Percentiles rank a stretch among this genome's conserved stretches.
Conservation (phyloP, 1,140 invertebrate species). For the Trissolcus basalis region DNA sequence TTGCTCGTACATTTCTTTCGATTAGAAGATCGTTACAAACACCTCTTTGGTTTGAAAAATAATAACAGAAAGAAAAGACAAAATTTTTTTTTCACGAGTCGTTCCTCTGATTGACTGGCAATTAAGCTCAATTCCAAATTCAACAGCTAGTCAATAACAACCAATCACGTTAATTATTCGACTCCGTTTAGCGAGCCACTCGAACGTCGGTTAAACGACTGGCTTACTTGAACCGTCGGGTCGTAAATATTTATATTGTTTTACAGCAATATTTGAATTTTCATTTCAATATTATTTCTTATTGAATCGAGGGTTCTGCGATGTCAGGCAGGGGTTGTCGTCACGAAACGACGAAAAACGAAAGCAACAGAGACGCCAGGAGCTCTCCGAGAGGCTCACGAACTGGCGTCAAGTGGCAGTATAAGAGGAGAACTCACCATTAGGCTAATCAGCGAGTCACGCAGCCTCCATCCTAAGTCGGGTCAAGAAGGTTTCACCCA, state of each 20-base stretch:
- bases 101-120: not conserved
- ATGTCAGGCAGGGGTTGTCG: slow-evolving; percentile 42
- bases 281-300: slow-evolving; percentile 65
- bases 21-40: slow-evolving; percentile 14
- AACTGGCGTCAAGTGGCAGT: slow-evolving; percentile 73
- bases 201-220: slow-evolving; percentile 9
- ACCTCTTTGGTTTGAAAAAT: slow-evolving; percentile 5
- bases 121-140: not conserved
- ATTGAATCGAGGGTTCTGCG: slow-evolving; percentile 64
- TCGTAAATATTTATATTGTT: slow-evolving; percentile 67
- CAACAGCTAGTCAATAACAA: slow-evolving; percentile 23
- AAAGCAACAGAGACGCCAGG: slow-evolving; percentile 32
- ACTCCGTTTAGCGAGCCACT: slow-evolving; percentile 3
- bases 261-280: slow-evolving; percentile 63
- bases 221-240: slow-evolving; percentile 8
- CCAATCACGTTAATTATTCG: slow-evolving; percentile 28
- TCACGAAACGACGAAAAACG: slow-evolving; percentile 34
- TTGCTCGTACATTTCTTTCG: slow-evolving; percentile 4
- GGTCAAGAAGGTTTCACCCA: slow-evolving; percentile 69
- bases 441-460: slow-evolving; percentile 74
- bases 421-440: slow-evolving; percentile 71
- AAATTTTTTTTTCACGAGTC: not conserved
- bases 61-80: not conserved
- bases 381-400: slow-evolving; percentile 52
- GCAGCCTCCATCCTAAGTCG: slow-evolving; percentile 63